Conservation (phyloP, 2,888 invertebrate species). For the Lobophora halterata region DNA sequence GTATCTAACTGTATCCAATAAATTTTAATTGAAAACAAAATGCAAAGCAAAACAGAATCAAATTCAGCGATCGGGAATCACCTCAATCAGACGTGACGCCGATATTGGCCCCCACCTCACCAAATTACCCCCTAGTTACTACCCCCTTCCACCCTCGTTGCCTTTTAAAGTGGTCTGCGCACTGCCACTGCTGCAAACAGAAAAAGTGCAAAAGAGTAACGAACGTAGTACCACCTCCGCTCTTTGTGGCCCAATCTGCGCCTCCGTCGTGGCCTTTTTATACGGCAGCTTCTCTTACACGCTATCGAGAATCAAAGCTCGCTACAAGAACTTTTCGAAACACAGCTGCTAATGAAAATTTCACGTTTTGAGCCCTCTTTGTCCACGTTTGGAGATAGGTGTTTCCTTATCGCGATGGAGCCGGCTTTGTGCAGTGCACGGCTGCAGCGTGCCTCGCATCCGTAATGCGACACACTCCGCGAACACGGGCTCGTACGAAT, state of each 20-base stretch:
- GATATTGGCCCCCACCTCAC: slow-evolving; percentile 77
- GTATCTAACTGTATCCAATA: slow-evolving; percentile 30
- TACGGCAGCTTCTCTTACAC: slow-evolving; percentile 72
- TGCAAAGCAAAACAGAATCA: slow-evolving; percentile 60
- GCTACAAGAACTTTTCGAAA: slow-evolving; percentile 66
- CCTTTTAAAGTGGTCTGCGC: slow-evolving; percentile 80
- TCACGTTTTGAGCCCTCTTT: slow-evolving; percentile 72
- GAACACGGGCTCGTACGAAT: slow-evolving; percentile 56
- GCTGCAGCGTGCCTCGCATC: slow-evolving; percentile 60
- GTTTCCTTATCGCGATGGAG: slow-evolving; percentile 68
- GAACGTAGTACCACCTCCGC: slow-evolving; percentile 74
- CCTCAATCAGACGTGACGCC: slow-evolving; percentile 77
- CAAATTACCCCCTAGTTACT: slow-evolving; percentile 80
- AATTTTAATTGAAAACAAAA: slow-evolving; percentile 59
- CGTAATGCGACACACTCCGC: slow-evolving; percentile 55
- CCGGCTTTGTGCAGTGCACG: slow-evolving; percentile 53
- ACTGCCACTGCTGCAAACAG: slow-evolving; percentile 77
- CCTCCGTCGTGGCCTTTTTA: slow-evolving; percentile 76
- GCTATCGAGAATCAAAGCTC: slow-evolving; percentile 76
- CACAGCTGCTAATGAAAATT: slow-evolving; percentile 77
- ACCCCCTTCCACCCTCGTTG: slow-evolving; percentile 67
- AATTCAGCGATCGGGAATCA: slow-evolving; percentile 70
- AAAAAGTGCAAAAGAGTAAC: slow-evolving; percentile 75
- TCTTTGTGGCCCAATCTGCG: slow-evolving; percentile 80
- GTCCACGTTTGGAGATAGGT: slow-evolving; percentile 64